A percentile compares a stretch with the other conserved stretches of the same genome.
Evolutionary conservation across 2,888 invertebrate genomes (phyloP).

Genomic region (Troides helena): DNA sequence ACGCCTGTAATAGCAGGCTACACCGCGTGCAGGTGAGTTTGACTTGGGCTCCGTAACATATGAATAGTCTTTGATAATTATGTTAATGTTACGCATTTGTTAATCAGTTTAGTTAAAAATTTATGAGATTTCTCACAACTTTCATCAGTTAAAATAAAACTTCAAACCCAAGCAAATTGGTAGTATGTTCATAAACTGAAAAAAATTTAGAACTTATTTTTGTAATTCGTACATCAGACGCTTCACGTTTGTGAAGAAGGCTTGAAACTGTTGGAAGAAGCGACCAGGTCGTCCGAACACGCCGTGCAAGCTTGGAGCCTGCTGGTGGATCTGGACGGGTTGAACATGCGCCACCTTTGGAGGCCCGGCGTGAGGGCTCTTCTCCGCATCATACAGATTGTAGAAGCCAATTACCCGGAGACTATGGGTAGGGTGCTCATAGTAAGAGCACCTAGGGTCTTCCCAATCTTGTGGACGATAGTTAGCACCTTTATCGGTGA

Average conservation of each 20-base stretch:
- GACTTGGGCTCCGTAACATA: too few species aligned
- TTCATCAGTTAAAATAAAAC: too few species aligned
- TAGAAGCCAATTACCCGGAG: constrained; percentile 97
- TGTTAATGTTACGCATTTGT: too few species aligned
- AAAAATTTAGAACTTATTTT: too few species aligned
- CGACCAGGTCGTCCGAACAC: constrained; percentile 87
- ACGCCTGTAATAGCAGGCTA: too few species aligned
- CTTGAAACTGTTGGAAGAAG: constrained; percentile 91
- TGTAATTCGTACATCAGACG: constrained; percentile 73
- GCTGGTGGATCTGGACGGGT: constrained; percentile 94
- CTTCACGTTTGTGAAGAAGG: constrained; percentile 95
- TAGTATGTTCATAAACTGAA: too few species aligned
- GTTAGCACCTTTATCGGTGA: constrained; percentile 95
- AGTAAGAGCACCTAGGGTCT: constrained; percentile 94
- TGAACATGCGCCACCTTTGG: constrained; percentile 98
- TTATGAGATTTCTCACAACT: too few species aligned
- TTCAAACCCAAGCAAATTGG: too few species aligned
- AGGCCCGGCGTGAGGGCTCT: constrained; percentile 92
- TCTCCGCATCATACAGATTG: constrained; percentile 83
- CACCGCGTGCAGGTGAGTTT: too few species aligned
- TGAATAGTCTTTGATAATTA: too few species aligned
- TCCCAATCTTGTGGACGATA: constrained; percentile 97
- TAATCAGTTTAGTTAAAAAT: too few species aligned
- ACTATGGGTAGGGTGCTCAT: constrained; percentile 95
- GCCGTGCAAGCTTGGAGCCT: constrained; percentile 95